Conservation (phyloP, 2,113 vertebrate genomes). For the Aspidoscelis tigris region DNA sequence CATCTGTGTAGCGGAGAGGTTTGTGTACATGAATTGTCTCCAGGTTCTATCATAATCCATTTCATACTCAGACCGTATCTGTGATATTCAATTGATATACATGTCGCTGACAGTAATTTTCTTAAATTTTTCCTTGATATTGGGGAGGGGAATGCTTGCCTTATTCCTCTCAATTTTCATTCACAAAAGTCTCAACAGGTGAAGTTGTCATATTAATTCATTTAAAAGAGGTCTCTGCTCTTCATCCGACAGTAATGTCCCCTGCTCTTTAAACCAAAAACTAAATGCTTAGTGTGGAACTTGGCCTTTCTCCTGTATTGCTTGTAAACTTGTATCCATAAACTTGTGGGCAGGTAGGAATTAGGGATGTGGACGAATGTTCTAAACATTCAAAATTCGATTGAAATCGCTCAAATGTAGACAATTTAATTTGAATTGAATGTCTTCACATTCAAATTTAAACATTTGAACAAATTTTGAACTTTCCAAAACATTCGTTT, state of each 20-base stretch:
- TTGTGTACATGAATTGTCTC: slow-evolving; percentile 18
- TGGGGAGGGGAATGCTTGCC: background rate
- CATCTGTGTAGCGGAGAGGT: background rate
- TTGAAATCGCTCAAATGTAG: too few species aligned
- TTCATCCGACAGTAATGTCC: too few species aligned
- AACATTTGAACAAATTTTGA: too few species aligned
- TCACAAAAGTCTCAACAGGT: background rate
- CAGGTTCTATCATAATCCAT: background rate
- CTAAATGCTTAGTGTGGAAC: background rate
- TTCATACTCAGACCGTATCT: slow-evolving; percentile 3
- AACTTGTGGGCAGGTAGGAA: too few species aligned
- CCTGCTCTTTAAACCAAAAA: background rate
- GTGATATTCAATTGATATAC: background rate
- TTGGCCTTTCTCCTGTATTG: background rate
- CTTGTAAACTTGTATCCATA: background rate
- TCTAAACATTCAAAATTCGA: too few species aligned
- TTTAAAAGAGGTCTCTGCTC: background rate
- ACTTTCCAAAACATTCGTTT: too few species aligned
- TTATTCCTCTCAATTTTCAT: background rate
- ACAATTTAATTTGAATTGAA: too few species aligned
- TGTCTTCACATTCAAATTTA: too few species aligned
- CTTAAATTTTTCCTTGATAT: background rate
- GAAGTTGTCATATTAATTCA: background rate
- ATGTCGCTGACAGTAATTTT: slow-evolving; percentile 1
- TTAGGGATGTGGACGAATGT: too few species aligned